Base-by-base conservation (phyloP, 2,888 invertebrate genomes). In the Tenthredo livida region DNA sequence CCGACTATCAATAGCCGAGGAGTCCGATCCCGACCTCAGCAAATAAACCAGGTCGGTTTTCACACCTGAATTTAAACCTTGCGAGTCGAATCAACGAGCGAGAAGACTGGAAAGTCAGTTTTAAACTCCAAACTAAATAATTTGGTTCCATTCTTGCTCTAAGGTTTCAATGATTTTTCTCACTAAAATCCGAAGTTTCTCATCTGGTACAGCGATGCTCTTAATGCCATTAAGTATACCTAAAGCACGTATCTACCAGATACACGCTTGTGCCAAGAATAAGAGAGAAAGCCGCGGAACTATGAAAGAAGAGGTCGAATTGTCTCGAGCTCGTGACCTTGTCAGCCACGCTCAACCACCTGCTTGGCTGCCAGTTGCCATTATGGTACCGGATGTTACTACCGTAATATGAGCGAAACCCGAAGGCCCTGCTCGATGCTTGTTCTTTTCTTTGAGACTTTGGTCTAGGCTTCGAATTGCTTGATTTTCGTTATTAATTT, bases 21-120 rank as follows among this genome's bases (percentile, higher is more conserved):
- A 9, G 21, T n/a, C n/a, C n/a, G 9, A 33, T 10, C 9, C 17
- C 43, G 73, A 73, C 73, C 73, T 73, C 43, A 73, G 73, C 43
- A 73, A 73, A 73, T 73, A 73, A 73, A 73, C 73, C 73, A 73
- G 73, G 73, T 73, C 73, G 43, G 73, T 67, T 67, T 67, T 21
- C 73, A 73, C 73, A 43, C 40, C n/a, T 43, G 73, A 67, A 33
- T 67, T 67, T 67, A 17, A 29, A 43, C 21, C 43, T 40, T 40
- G 12, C 43, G 73, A 21, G 25, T 40, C 40, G 21, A 43, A 73
- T 73, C 73, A 25, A 73, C 43, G 40, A 73, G 25, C 21, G 73
- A 21, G n/a, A 43, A 21, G 43, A 43, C 12, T 73, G 73, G 43
- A 73, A 73, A 73, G 73, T 43, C 37, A 7, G n/a, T 37, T n/a